Evolutionary conservation across 2,888 invertebrate species (phyloP).

Genomic region (Caenorhabditis zanzibari): DNA sequence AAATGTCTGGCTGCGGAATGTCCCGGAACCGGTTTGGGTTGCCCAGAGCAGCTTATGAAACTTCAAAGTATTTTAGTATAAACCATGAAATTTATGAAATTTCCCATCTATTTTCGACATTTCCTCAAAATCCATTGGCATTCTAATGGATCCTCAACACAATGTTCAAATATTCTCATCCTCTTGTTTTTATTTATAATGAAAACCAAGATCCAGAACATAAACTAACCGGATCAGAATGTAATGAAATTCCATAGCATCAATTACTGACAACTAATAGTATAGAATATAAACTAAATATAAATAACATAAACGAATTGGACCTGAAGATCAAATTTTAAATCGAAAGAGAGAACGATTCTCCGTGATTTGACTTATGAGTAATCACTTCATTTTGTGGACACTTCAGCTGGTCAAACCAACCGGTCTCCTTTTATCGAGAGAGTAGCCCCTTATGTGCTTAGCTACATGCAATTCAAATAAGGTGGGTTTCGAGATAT

Average conservation of each 20-base stretch:
- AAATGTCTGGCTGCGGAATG: too few species aligned
- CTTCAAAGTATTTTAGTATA: too few species aligned
- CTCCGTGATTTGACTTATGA: not conserved
- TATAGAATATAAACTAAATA: constrained; percentile 10
- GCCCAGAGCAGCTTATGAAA: too few species aligned
- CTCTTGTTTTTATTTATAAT: not conserved
- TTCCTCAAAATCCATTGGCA: too few species aligned
- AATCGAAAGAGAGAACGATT: not conserved
- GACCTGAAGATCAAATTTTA: not conserved
- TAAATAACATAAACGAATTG: not conserved
- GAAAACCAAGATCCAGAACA: not conserved
- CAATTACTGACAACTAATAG: constrained; percentile 10
- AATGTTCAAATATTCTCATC: too few species aligned
- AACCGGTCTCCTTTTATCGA: constrained; percentile 33
- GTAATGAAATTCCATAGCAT: not conserved
- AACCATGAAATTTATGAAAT: too few species aligned
- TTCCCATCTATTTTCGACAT: too few species aligned
- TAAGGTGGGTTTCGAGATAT: constrained; percentile 12
- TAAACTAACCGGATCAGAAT: constrained; percentile 3
- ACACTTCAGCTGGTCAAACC: constrained; percentile 56
- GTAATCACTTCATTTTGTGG: constrained; percentile 26
- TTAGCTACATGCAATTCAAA: constrained; percentile 57
- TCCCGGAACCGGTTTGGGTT: too few species aligned
- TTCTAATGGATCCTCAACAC: too few species aligned
- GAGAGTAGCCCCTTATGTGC: constrained; percentile 50